These are phyloP conservation scores for Lasioglossum pauxillum DNA, from an alignment of 2,888 invertebrate species.

Conservation along the genomic window DNA sequence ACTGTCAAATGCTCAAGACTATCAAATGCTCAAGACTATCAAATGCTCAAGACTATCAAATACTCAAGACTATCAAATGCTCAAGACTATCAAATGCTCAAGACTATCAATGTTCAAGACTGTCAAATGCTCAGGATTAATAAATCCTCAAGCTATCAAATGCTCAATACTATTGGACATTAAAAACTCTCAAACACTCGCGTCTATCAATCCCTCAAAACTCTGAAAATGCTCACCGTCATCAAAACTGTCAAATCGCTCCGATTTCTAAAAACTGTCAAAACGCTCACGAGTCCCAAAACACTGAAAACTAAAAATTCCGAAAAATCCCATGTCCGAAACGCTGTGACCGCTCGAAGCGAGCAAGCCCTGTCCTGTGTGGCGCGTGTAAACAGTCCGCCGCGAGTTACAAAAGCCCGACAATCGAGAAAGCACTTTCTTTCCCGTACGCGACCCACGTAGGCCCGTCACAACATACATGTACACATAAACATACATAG, in stretches of 20 bases:
- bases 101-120: too few species aligned
- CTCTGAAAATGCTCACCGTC: neutral
- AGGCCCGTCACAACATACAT: conserved; percentile 6
- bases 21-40: too few species aligned
- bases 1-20: too few species aligned
- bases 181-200: neutral
- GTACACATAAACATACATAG: conserved; percentile 61
- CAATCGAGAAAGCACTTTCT: conserved; percentile 67
- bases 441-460: conserved; percentile 58
- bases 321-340: neutral
- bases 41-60: neutral
- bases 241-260: neutral
- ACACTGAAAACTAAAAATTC: neutral
- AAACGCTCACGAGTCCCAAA: neutral
- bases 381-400: conserved; percentile 12
- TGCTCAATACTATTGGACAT: too few species aligned
- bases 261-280: too few species aligned
- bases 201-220: too few species aligned
- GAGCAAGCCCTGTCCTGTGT: conserved; percentile 16
- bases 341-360: neutral
- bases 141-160: too few species aligned
- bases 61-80: too few species aligned
- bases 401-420: conserved; percentile 53
- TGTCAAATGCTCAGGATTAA: too few species aligned
- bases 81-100: too few species aligned